Evolutionary conservation across 2,113 vertebrate species (phyloP), one percentile per base, ranked within the genome.

Genomic region (Monarcha castaneiventris): DNA sequence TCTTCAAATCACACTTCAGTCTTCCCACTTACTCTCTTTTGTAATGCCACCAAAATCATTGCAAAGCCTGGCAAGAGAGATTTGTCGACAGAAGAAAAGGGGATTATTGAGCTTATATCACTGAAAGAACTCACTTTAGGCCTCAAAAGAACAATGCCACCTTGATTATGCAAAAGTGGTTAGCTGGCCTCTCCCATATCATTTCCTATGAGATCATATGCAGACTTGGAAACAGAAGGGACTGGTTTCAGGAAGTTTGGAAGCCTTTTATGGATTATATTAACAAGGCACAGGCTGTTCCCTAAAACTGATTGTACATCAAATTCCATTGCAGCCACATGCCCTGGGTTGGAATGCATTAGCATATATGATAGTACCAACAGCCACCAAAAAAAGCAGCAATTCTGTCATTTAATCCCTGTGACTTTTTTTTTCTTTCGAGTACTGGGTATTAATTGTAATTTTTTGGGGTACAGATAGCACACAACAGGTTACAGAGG

Each of bases 161-260:
- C 92, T 95, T 86, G 83, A 90, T 93, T 92, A 88, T 72, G 93
- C 75, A 86, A 67, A 88, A 90, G 61, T 37, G 51, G 3, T 74
- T 75, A 56, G 79, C 32, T 10, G 3, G 85, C 92, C 96, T 92
- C 94, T 96, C 94, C 79, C 95, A 94, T 33, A 72, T 92, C 63
- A 61, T 87, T 96, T 97, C 96, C 94, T 93, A 81, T 97, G 94
- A 97, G 93, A 90, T 96, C 95, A 96, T 86, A 56, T 44, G 37
- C 72, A 86, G 64, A 44, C 90, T 96, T 91, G 43, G 87, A 93
- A 94, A 72, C 68, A 92, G 88, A 92, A 93, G 41, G 56, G 64
- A 80, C 56, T n/a, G 64, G n/a, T 86, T 90, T 93, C 88, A 94
- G 93, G 93, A 93, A 84, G 85, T 84, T 87, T 81, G 76, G 37